Conservation (phyloP, 2,888 invertebrate species). For the Podabrus alpinus region DNA sequence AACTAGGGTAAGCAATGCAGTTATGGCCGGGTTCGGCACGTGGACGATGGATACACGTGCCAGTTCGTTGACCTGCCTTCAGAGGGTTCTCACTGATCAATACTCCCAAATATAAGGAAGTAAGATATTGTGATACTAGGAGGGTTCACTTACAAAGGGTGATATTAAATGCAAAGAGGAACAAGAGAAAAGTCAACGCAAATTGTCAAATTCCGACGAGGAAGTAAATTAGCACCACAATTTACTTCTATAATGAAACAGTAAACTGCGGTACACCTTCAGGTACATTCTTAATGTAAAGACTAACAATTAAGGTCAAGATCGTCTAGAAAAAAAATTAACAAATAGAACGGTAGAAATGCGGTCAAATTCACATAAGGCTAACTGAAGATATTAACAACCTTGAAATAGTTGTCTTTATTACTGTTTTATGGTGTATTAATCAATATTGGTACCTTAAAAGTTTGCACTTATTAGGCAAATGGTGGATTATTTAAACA, state of each 20-base stretch:
- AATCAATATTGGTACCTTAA: not conserved
- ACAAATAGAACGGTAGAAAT: not conserved
- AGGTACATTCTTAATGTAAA: not conserved
- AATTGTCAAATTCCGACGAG: not conserved
- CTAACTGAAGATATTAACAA: not conserved
- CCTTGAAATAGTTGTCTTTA: not conserved
- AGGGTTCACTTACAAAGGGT: slow-evolving; percentile 22
- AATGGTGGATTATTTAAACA: not conserved
- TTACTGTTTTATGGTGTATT: not conserved
- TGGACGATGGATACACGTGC: slow-evolving; percentile 46
- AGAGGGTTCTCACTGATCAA: slow-evolving; percentile 35
- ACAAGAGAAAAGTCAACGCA: slow-evolving; percentile 3
- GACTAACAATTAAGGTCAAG: slow-evolving; percentile 2
- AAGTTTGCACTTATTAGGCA: not conserved
- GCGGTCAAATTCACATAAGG: slow-evolving; percentile 3
- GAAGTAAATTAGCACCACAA: not conserved
- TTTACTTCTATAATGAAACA: not conserved
- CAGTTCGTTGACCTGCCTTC: slow-evolving; percentile 41
- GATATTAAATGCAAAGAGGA: slow-evolving; percentile 11
- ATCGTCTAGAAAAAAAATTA: not conserved
- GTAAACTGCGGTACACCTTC: not conserved
- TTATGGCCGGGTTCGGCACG: slow-evolving; percentile 48
- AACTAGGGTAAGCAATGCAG: slow-evolving; percentile 50
- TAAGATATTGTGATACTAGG: slow-evolving; percentile 22
- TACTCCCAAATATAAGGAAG: slow-evolving; percentile 32